A percentile compares a stretch with the other conserved stretches of the same genome.
Evolutionary conservation across 1,140 invertebrate genomes (phyloP).

Genomic region (Diploscapter pachys): DNA sequence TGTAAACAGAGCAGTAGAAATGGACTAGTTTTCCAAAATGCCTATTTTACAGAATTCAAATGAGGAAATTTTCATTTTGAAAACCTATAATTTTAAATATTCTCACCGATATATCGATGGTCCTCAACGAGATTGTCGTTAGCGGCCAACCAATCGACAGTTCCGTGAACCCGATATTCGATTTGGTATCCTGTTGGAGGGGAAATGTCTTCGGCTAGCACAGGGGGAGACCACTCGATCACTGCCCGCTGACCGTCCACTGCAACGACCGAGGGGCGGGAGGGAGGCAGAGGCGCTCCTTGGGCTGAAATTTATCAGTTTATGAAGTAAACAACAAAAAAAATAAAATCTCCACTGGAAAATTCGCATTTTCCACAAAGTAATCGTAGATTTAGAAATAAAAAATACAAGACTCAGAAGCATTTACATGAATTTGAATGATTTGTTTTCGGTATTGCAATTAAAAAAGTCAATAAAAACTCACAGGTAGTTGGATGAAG

Average conservation of each 20-base stretch:
- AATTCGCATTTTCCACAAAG: slow-evolving; percentile 1
- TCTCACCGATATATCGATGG: slow-evolving; percentile 11
- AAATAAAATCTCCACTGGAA: not conserved
- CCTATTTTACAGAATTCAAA: no score
- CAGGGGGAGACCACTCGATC: slow-evolving; percentile 49
- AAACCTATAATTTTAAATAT: no score
- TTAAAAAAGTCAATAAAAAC: slow-evolving; percentile 8
- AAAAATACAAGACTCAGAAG: not conserved
- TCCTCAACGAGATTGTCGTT: slow-evolving; percentile 43
- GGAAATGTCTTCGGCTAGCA: slow-evolving; percentile 11
- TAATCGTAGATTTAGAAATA: slow-evolving; percentile 1
- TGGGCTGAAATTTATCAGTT: not conserved
- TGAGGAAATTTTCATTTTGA: no score
- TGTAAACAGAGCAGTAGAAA: no score
- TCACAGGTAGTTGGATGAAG: slow-evolving; percentile 10
- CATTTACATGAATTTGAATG: slow-evolving; percentile 5
- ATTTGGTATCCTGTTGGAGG: slow-evolving; percentile 34
- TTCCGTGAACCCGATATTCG: slow-evolving; percentile 45
- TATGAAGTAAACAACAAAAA: not conserved
- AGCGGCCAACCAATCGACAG: slow-evolving; percentile 40
- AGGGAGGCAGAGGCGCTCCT: slow-evolving; percentile 28
- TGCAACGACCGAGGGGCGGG: slow-evolving; percentile 41
- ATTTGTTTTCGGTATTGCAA: not conserved
- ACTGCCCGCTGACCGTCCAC: slow-evolving; percentile 48
- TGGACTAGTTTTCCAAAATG: no score